phyloP scores from a whole-genome alignment of 2,797 vertebrate species.

The Margarornis squamiger region DNA sequence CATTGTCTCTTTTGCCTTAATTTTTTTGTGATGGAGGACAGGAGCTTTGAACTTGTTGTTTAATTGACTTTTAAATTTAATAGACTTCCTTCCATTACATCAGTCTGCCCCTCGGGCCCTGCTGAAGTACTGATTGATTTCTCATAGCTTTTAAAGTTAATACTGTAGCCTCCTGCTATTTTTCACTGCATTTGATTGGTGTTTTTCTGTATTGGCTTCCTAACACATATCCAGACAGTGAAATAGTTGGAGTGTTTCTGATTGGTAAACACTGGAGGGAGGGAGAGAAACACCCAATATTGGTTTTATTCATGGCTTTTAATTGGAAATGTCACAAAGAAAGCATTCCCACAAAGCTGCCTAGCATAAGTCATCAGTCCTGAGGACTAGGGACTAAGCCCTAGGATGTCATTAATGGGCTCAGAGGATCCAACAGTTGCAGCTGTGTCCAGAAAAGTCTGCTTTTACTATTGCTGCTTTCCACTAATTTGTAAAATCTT shows the following conservation, averaged over 20 bases:
- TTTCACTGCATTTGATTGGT: not conserved
- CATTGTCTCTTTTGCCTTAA: not conserved
- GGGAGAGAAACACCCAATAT: not conserved
- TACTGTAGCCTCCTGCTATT: constrained; percentile 23
- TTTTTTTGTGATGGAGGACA: not conserved
- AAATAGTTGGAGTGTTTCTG: constrained; percentile 5
- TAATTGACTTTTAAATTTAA: constrained; percentile 44
- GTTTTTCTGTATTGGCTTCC: not conserved
- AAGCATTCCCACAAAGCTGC: not conserved
- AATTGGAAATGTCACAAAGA: constrained; percentile 7
- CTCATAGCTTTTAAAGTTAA: constrained; percentile 50
- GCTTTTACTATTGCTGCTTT: not conserved
- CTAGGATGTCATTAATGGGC: not conserved
- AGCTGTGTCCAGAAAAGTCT: not conserved
- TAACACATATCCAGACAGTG: not conserved
- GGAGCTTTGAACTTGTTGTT: not conserved
- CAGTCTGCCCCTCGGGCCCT: not conserved
- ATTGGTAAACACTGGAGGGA: not conserved
- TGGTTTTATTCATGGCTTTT: not conserved
- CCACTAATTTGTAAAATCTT: not conserved
- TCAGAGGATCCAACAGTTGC: not conserved
- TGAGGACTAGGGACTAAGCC: not conserved
- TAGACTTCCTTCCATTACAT: constrained; percentile 25
- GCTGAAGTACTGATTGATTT: constrained; percentile 48
- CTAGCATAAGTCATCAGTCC: not conserved